A percentile compares a stretch with the other conserved stretches of the same genome.
Conservation (phyloP, 2,797 vertebrate species). For the Pogoniulus pusillus region DNA sequence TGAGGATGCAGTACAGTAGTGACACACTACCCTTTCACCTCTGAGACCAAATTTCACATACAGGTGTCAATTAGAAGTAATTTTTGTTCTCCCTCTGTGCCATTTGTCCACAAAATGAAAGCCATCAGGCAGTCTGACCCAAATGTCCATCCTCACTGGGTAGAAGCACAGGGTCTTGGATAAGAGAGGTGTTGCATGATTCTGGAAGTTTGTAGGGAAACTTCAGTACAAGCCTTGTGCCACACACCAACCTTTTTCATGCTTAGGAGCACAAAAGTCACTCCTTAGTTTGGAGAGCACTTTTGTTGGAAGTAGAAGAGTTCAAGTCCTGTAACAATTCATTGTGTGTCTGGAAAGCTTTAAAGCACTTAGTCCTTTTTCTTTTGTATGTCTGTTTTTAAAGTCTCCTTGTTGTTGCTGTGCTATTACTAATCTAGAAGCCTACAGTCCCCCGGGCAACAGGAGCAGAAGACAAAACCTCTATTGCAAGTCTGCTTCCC, state of each 20-base stretch:
- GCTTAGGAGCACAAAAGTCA: neutral
- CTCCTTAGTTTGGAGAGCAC: neutral
- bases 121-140: neutral
- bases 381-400: neutral
- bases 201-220: neutral
- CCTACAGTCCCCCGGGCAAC: neutral
- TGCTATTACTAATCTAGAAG: neutral
- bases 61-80: constrained; percentile 6
- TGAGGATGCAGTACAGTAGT: neutral
- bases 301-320: neutral
- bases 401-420: neutral
- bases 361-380: neutral
- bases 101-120: neutral
- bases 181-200: neutral
- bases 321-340: neutral
- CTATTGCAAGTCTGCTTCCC: neutral
- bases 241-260: neutral
- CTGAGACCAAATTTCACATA: neutral
- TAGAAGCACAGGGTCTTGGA: neutral
- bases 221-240: neutral
- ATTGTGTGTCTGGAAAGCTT: neutral
- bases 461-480: neutral
- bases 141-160: neutral
- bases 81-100: neutral
- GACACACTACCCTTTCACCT: neutral